Evolutionary conservation across 2,113 vertebrate species (phyloP), one percentile per base, ranked within the genome.

Genomic region (Podarcis cretensis): DNA sequence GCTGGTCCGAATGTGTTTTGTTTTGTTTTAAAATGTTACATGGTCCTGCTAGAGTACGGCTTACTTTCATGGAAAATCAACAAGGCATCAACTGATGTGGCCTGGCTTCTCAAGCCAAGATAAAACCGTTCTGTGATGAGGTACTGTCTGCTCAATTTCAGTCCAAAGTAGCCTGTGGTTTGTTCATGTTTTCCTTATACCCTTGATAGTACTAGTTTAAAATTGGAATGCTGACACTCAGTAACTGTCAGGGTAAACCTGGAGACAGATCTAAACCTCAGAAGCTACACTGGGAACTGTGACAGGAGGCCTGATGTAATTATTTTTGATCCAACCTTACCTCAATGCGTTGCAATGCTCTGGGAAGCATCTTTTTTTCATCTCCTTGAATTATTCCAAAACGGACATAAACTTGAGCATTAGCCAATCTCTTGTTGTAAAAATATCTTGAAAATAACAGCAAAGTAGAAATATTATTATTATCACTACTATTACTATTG

Each of bases 391-490:
- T 95, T 92, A 97, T 93, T 82, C 97, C 97, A 90, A 97, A 98
- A 75, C 93, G 94, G 83, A 97, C 66, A 48, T 94, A 97, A 90
- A 96, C 96, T 2, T 97, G 95, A 78, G 95, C 97, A 3, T 88
- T 93, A 0, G 89, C 37, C 89, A 98, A 89, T 4, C 32, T 94
- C 93, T 97, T 97, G 40, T 96, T 96, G 90, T 96, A 97, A 93
- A 97, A 98, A 90, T 98, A 97, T 35, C 97, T 98, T 94, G 90
- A 75, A 78, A 95, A 93, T 1, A 91, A 87, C 89, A 85, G 83
- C 86, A 94, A 4, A 88, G 91, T 14, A 81, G 43, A 84, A 90
- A 86, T 14, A 20, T 16, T 23, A 9, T 20, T 14, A 63, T 20
- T 63, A 63, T 20, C 5, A 63, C 59, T 20, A 63, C 59, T 63